Evolutionary conservation across 2,888 invertebrate species (phyloP), one percentile per base, ranked within the genome.

Genomic region (Toxonevra muliebris): DNA sequence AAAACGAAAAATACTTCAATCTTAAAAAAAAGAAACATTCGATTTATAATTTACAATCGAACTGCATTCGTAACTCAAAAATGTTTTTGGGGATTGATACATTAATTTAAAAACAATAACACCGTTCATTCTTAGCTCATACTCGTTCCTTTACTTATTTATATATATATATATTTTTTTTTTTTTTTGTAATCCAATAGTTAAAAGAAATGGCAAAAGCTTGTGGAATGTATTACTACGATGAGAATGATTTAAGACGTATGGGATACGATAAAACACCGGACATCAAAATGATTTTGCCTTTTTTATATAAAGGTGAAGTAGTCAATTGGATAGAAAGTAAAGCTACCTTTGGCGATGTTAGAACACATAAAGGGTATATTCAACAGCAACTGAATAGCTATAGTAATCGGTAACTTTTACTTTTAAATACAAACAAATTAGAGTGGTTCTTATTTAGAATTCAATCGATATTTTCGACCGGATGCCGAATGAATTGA

Each of bases 291-390:
- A 87, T 97, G 62, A 94, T 95, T 82, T 89, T 96, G 20, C 97
- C 97, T 0, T 91, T 96, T 71, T 92, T 93, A 42, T 89, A 95
- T 30, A 92, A 94, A 83, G 94, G 93, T 1, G 90, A 90, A 77
- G 90, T 97, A 40, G 89, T 97, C 0, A 94, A 96, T 83, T 97
- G 97, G 97, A 94, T 97, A 69, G 97, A 97, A 85, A 96, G 97
- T 77, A 97, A 97, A 86, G 97, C 97, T 0, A 88, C 93, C n/a
- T 97, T 97, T 87, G 97, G 94, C 3, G 94, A 95, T 86, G 88
- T 90, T 73, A 90, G 91, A 76, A 90, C 91, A 65, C 97, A 97
- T 84, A 88, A 89, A 55, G 90, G 88, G 12, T 95, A 96, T 84
- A 87, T 94, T 63, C 91, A 91, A 76, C 93, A 94, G 74, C 97